Base-by-base conservation (phyloP, 2,797 vertebrate species). In the Alectoris magna region DNA sequence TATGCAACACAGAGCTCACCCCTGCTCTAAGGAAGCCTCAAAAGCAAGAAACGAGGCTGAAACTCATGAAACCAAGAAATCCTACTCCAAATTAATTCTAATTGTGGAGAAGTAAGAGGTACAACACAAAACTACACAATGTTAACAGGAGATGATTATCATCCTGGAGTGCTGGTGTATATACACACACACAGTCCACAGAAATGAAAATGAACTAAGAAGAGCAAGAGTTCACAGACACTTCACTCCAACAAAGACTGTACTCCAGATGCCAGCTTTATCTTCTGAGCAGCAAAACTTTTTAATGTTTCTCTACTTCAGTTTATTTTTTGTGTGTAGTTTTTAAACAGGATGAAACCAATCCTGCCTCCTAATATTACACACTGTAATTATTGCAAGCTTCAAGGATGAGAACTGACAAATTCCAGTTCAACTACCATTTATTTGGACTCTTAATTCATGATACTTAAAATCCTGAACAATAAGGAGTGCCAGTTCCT, bases 371-470 rank as follows among this genome's bases (percentile, higher is more conserved):
- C 74, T 44, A 72, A 26, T 27, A 14, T 8, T 46, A 71, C 59
- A 43, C 58, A 8, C 16, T 76, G 71, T 80, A 34, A 16, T 82
- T 70, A 80, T 26, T 94, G 59, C 67, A 63, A 84, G 94, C 79
- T 89, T 71, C 4, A 2, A 92, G 75, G 70, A 53, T 31, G 51
- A 17, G 51, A 53, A 92, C 4, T 60, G 89, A 90, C 71, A 92
- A 94, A 95, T 56, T 70, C 66, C 91, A 94, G 70, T 31, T 83
- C 95, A 76, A 68, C 69, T 94, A 83, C 64, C 69, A 85, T 36
- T 87, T 84, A 80, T 87, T 95, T 82, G 93, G 86, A 91, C 90
- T 93, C 84, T 72, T 77, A 87, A 93, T 44, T 95, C 91, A 79
- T 80, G 91, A 91, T 82, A 91, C 93, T 94, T 89, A 29, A 87